Base-by-base conservation (phyloP, 2,888 invertebrate genomes). In the Opisthograptis luteolata region DNA sequence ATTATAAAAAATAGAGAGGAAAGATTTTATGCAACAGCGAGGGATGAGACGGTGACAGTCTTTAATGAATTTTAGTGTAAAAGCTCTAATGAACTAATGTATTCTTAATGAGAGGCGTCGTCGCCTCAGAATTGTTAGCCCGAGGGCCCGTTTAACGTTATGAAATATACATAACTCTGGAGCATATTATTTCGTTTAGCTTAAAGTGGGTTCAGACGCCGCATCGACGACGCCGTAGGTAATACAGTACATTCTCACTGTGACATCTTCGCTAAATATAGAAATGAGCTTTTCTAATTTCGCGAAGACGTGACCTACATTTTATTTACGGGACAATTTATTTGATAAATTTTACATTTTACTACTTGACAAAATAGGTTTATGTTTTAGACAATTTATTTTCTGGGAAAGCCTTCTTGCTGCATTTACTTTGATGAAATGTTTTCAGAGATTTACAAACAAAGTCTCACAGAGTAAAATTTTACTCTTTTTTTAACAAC, bases 141-240 rank as follows among this genome's bases (percentile, higher is more conserved):
- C 59, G 58, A 59, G 60, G 68, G 70, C 62, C 64, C 71, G 71
- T 73, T 79, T 77, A 76, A 67, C 65, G 59, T 64, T 63, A 70
- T 75, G 66, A 76, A 79, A 77, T 79, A 76, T 75, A 77, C 70
- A 76, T 75, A 68, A 63, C 64, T 71, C 60, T 62, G 60, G 59
- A 67, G 44, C 44, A 64, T 66, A 59, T n/a, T n/a, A n/a, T 69
- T 63, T 65, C 68, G 50, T 49, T 49, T 34, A 12, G 35, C 40
- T 40, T 24, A 50, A 44, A 45, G 44, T 51, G 30, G 22, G 44
- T 40, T 50, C 35, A 24, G 40, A 40, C 34, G 44, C 35, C 44
- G 13, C 44, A 35, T 30, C 35, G 40, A 19, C 22, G 35, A 6
- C 50, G 19, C 19, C 10, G 9, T 24, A 24, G 10, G 5, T 24